These are phyloP conservation scores for Sparidentex hasta DNA, from an alignment of 2,797 vertebrate genomes.

Conservation along the genomic window DNA sequence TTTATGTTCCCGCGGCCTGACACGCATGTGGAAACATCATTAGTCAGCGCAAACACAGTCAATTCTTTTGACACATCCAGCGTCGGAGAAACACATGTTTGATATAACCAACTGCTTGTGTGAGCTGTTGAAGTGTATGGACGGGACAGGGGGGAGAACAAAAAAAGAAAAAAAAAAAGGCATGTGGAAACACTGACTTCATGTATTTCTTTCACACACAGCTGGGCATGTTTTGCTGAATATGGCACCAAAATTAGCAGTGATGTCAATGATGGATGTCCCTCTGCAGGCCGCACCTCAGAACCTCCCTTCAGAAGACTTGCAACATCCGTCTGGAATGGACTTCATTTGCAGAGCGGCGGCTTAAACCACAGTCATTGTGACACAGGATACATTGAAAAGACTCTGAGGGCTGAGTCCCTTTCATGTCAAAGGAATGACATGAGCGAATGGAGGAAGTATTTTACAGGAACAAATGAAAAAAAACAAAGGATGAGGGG, in stretches of 20 bases:
- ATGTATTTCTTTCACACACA: conserved; percentile 75
- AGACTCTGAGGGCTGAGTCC: conserved; percentile 24
- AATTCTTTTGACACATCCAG: conserved; percentile 56
- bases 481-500: conserved; percentile 8
- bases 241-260: conserved; percentile 76
- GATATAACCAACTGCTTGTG: conserved; percentile 61
- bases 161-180: conserved; percentile 39
- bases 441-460: conserved; percentile 28
- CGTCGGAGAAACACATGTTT: conserved; percentile 63
- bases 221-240: conserved; percentile 77
- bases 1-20: conserved; percentile 40
- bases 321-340: conserved; percentile 59
- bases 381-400: conserved; percentile 61
- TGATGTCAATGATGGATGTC: conserved; percentile 80
- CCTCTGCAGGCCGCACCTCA: conserved; percentile 53
- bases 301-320: conserved; percentile 52
- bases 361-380: conserved; percentile 64
- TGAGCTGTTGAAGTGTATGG: conserved; percentile 62
- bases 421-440: conserved; percentile 56
- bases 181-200: conserved; percentile 74
- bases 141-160: not conserved
- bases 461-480: conserved; percentile 47
- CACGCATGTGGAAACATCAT: conserved; percentile 68
- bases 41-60: conserved; percentile 59
- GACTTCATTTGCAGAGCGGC: conserved; percentile 53